These are phyloP conservation scores for Aphrocallistes beatrix DNA, from an alignment of 37 sponge, comb jelly and placozoan species.

Conservation along the genomic window DNA sequence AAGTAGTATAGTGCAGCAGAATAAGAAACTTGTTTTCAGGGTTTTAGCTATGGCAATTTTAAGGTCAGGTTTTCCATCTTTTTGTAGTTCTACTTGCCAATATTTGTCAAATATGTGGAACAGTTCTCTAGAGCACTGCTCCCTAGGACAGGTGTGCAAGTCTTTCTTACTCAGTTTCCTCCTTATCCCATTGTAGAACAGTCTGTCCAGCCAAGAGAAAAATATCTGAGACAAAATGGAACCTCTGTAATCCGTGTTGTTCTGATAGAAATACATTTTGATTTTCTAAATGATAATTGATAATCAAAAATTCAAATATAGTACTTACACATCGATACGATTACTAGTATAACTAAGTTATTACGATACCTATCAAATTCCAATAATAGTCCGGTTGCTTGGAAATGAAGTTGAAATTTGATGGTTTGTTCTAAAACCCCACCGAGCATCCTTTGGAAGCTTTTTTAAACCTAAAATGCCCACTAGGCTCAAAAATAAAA, in stretches of 20 bases:
- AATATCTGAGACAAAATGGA: not conserved
- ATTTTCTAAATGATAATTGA: no score
- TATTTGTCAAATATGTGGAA: not conserved
- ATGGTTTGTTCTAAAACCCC: no score
- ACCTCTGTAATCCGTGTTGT: not conserved
- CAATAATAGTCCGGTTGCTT: no score
- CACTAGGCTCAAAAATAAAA: no score
- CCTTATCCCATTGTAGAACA: not conserved
- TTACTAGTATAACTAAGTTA: no score
- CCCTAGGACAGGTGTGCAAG: not conserved
- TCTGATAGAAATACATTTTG: not conserved
- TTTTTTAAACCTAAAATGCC: no score
- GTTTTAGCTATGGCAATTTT: not conserved
- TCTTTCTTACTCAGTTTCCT: not conserved
- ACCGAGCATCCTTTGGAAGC: no score
- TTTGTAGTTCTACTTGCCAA: not conserved
- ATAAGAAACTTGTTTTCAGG: not conserved
- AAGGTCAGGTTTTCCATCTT: not conserved
- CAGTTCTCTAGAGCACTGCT: not conserved
- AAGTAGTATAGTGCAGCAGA: not conserved
- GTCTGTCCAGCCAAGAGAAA: not conserved
- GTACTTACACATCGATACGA: no score
- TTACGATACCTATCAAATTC: no score
- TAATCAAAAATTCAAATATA: no score
- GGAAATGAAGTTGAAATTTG: no score